Percentiles rank a stretch among this genome's conserved stretches.
These are phyloP conservation scores for Ibycter americanus DNA, from an alignment of 2,797 vertebrate species.

Conservation along the genomic window DNA sequence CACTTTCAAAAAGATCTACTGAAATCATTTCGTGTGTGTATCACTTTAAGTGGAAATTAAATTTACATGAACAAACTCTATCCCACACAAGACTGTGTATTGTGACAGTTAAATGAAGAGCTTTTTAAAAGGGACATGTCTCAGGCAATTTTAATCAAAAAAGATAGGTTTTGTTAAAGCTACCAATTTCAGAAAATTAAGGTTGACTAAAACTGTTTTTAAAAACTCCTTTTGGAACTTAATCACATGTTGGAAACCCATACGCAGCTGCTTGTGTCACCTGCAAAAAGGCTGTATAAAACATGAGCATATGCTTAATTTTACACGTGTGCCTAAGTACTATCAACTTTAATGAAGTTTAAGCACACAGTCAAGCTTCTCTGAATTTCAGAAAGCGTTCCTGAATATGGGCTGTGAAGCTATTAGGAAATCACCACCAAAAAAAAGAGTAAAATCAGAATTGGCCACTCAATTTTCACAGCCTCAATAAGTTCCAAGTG, in stretches of 20 bases:
- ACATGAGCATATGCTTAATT: slow-evolving; percentile 44
- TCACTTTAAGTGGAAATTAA: slow-evolving; percentile 49
- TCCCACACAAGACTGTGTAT: slow-evolving; percentile 54
- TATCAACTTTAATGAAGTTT: slow-evolving; percentile 37
- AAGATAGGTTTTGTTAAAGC: slow-evolving; percentile 67
- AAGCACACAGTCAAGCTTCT: slow-evolving; percentile 13
- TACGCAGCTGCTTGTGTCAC: slow-evolving; percentile 58
- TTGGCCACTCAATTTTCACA: slow-evolving; percentile 3
- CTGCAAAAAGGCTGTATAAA: slow-evolving; percentile 42
- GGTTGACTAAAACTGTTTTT: slow-evolving; percentile 60
- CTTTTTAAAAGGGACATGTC: slow-evolving; percentile 53
- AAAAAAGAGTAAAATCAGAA: neutral
- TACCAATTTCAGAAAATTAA: slow-evolving; percentile 71
- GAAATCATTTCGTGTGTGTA: slow-evolving; percentile 33
- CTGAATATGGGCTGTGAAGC: neutral
- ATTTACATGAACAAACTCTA: slow-evolving; percentile 57
- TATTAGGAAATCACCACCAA: neutral
- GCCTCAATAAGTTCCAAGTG: neutral
- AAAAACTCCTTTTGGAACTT: slow-evolving; percentile 60
- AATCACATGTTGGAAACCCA: slow-evolving; percentile 58
- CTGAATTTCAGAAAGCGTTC: neutral
- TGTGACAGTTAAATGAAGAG: slow-evolving; percentile 68
- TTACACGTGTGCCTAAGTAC: slow-evolving; percentile 44
- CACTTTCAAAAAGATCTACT: neutral
- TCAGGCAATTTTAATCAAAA: slow-evolving; percentile 69